Base-by-base conservation (phyloP, 2,888 invertebrate genomes). In the Limenitis camilla region DNA sequence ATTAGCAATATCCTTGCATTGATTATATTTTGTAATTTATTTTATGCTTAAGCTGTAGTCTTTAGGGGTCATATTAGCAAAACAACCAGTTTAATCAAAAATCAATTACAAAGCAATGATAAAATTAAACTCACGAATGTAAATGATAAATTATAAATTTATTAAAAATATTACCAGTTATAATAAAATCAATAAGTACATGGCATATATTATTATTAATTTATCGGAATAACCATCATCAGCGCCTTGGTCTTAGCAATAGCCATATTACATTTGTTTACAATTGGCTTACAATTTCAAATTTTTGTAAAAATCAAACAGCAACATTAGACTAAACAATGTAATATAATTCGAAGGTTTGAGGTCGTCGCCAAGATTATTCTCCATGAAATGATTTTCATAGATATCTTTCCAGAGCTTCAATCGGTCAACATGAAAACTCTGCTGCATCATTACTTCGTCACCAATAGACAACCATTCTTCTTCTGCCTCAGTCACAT, bases 361-460 rank as follows among this genome's bases (percentile, higher is more conserved):
- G 1, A 60, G 30, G 5, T 31, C 30, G 6, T 40, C 35, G 1
- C 58, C 61, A 0, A 49, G 7, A 56, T 62, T 79, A 28, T 52
- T 63, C 6, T 82, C 82, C 36, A 82, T 63, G 55, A 73, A 84
- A 62, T 81, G 64, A 1, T 71, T 56, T n/a, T 69, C 46, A 61
- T 83, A 83, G 10, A 84, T 67, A 4, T 72, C 66, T 1, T 72
- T 72, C 83, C 83, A 84, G 5, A 81, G 61, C 4, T 55, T 52
- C 49, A 81, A 59, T 0, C 84, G 72, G 5, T 68, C 61, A 32
- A 63, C 41, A 58, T 82, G 77, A 6, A 79, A 36, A 2, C 81
- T 81, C 6, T 44, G 63, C 46, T 48, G 48, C 33, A 60, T 28
- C 7, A 36, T 49, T 1, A 66, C 52, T 27, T 65, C 55, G 0